Evolutionary conservation across 2,888 invertebrate species (phyloP), one percentile per base, ranked within the genome.

Genomic region (Nipponacmea schrenckii): DNA sequence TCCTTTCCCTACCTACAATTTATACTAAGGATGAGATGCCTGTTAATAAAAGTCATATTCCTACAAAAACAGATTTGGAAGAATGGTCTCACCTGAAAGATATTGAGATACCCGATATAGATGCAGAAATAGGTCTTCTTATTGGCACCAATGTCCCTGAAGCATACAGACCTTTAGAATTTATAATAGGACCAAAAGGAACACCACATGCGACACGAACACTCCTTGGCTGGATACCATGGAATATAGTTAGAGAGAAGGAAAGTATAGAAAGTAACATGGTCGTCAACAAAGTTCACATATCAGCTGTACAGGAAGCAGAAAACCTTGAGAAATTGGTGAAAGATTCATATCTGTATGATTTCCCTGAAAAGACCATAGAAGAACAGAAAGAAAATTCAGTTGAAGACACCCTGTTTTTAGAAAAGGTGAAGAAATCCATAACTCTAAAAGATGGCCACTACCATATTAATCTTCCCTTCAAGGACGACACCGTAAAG

Each of bases 171-270:
- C 71, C 46, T 17, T 15, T 46, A 17, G 46, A 46, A 46, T 46
- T 46, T 17, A 46, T 12, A 46, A 17, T 46, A 24, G 71, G 71
- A 15, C 66, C 67, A 15, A n/a, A 27, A 17, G 68, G 68, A 15
- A 39, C 31, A 17, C 71, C 71, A 7, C 68, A 71, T 71, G 71
- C 71, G 8, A 46, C 63, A 5, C 68, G 31, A 56, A 71, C 71
- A 20, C 20, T 26, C 2, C 15, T 71, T 5, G 71, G 71, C 1
- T 71, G 71, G 64, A 46, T 44, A 8, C 44, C 44, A 17, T 64
- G 64, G 64, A 64, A 64, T 17, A 17, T 46, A 27, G 17, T 17
- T 39, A 64, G 31, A 15, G 17, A 17, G 17, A 46, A 46, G 2
- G 46, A 46, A 46, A 46, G 46, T 46, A 12, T 46, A 2, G 14